A percentile compares a stretch with the other conserved stretches of the same genome.
Conservation (phyloP, 2,797 vertebrate genomes). For the Salmo trutta region DNA sequence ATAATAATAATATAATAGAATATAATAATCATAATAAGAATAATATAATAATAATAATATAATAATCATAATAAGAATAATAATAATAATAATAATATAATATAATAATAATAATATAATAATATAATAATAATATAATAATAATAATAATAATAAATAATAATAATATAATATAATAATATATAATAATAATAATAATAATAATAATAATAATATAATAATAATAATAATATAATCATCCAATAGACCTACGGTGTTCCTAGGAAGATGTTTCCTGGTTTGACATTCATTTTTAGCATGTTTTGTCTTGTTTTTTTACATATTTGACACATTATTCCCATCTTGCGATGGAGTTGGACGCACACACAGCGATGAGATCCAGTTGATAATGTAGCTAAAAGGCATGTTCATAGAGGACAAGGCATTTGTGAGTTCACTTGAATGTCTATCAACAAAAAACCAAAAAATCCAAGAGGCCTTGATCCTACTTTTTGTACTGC, state of each 20-base stretch:
- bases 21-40: no score
- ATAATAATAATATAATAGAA: no score
- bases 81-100: no score
- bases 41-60: no score
- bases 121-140: no score
- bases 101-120: no score
- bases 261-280: constrained; percentile 56
- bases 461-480: constrained; percentile 72
- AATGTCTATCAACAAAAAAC: constrained; percentile 62
- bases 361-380: constrained; percentile 53
- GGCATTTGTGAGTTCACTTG: constrained; percentile 51
- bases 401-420: constrained; percentile 66
- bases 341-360: constrained; percentile 53
- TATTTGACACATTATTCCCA: constrained; percentile 67
- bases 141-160: no score
- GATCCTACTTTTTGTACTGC: constrained; percentile 62
- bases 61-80: no score
- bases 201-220: no score
- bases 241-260: background rate
- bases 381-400: constrained; percentile 73
- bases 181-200: background rate
- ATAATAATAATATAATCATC: no score
- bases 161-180: no score
- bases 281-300: constrained; percentile 2
- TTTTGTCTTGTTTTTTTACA: constrained; percentile 26